These are phyloP conservation scores for Tolmerus cingulatus DNA, from an alignment of 2,888 invertebrate genomes.

Conservation along the genomic window DNA sequence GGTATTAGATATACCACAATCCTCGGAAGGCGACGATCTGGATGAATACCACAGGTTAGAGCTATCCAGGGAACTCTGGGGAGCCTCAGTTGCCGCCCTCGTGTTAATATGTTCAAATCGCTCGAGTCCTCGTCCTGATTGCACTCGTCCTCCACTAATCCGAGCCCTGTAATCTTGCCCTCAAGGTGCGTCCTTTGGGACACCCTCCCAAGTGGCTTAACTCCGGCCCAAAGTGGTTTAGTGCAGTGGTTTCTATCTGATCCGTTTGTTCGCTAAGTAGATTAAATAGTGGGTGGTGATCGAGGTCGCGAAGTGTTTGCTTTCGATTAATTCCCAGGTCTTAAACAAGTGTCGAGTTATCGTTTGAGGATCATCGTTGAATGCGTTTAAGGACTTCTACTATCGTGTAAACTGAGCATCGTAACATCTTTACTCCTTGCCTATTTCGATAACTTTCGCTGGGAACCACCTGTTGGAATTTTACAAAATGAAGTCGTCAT, in stretches of 20 bases:
- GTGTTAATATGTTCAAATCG: slow-evolving; percentile 38
- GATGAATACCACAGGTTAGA: slow-evolving; percentile 19
- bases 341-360: not conserved
- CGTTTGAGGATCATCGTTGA: slow-evolving; percentile 1
- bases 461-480: slow-evolving; percentile 47
- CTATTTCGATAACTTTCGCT: slow-evolving; percentile 29
- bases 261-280: not conserved
- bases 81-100: slow-evolving; percentile 40
- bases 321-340: not conserved
- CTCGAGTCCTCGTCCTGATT: not conserved
- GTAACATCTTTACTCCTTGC: not conserved
- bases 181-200: not conserved
- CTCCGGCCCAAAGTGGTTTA: not conserved
- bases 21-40: slow-evolving; percentile 15
- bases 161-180: not conserved
- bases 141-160: not conserved
- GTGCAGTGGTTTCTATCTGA: not conserved
- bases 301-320: slow-evolving; percentile 1
- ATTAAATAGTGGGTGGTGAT: not conserved
- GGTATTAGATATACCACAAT: slow-evolving; percentile 3
- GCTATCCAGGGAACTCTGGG: not conserved
- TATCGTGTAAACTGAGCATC: not conserved
- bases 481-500: slow-evolving; percentile 48
- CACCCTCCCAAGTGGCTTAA: not conserved
- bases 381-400: not conserved